Evolutionary conservation across 2,113 vertebrate genomes (phyloP), one percentile per base, ranked within the genome.

Genomic region (Bos javanicus): DNA sequence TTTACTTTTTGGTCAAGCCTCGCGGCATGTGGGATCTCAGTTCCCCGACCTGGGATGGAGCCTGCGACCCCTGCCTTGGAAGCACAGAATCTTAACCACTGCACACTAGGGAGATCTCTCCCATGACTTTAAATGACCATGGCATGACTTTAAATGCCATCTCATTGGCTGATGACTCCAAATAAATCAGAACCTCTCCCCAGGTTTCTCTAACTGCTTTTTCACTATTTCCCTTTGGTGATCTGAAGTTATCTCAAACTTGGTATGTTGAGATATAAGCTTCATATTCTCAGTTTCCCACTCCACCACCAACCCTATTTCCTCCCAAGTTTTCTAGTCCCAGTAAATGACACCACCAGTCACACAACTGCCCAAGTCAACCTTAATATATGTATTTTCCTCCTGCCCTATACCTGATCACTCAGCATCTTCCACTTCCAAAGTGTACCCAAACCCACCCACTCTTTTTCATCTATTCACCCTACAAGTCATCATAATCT

Each of bases 11-110:
- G 67, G 1, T 36, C n/a, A 71, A 71, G n/a, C 4, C 67, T 71
- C 19, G 5, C 0, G 0, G 67, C n/a, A 2, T 71, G 67, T 71
- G n/a, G 19, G 19, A 36, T 71, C 5, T 39, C 39, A 6, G n/a
- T 23, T 36, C 19, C 9, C n/a, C 0, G 5, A 71, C 67, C 10
- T 71, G 67, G 10, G 19, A 36, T 6, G 67, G 67, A 39, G n/a
- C n/a, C 67, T 71, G n/a, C 0, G 2, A 71, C n/a, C n/a, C 5
- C 19, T 23, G n/a, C 67, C 19, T 71, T 23, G n/a, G n/a, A 71
- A 36, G 19, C n/a, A 21, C 19, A 39, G 67, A 39, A 71, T 71
- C 67, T 39, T 71, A 71, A 71, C 67, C 19, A 71, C 19, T 71
- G 67, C 0, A 39, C n/a, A 71, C 67, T 1, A 39, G n/a, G 10